Base-by-base conservation (phyloP, 2,888 invertebrate genomes). In the Plebejus anna region DNA sequence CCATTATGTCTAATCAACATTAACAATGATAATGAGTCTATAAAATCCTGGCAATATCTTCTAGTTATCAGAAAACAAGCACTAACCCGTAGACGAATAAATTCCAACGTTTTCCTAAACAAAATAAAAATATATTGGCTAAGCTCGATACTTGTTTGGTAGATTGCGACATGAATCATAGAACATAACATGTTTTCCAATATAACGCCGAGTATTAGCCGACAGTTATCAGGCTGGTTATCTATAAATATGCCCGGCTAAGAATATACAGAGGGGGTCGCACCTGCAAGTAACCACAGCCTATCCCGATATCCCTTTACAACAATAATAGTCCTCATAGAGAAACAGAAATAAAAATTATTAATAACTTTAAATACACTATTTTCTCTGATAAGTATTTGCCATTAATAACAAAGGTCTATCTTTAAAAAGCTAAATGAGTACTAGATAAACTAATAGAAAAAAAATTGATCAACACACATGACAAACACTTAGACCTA, bases 181-280 rank as follows among this genome's bases (percentile, higher is more conserved):
- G 55, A 73, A 73, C 28, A 73, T 73, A 73, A 55, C 51, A 73
- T 32, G 42, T 38, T 42, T 42, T 38, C 36, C 42, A 71, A 71
- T 71, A 71, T 42, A 71, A 32, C 22, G 47, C 16, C 6, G 51
- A 16, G 72, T 57, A 22, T 42, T 59, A 57, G 72, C 42, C 84
- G 86, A 84, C 84, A 84, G 82, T 80, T 80, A 72, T 81, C 80
- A 80, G 89, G 88, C 92, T 90, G 90, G 92, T 91, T 87, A 80
- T 86, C 81, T 94, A 94, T 89, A 90, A 93, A 92, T 93, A 93
- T 90, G 86, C 80, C 77, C 79, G 79, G 86, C 90, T 92, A 92
- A 90, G 91, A 92, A 92, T 92, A 92, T 83, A 80, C 85, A 83
- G 85, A 87, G 89, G 88, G 86, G 89, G 89, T 91, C 89, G 87